phyloP scores from a whole-genome alignment of 2,888 invertebrate genomes.

The Cartodere bifasciata region DNA sequence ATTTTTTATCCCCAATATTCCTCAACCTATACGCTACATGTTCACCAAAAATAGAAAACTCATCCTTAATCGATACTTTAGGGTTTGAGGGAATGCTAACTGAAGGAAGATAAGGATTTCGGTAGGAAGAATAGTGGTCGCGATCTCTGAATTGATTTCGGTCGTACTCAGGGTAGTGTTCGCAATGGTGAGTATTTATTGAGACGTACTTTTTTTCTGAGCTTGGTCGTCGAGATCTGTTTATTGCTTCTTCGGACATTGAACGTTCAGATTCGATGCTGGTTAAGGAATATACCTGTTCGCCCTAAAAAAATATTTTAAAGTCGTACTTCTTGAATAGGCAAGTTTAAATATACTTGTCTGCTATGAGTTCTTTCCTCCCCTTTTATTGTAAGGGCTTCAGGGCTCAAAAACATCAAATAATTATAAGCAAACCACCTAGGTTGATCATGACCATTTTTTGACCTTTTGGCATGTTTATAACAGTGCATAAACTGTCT shows the following conservation, averaged over 20 bases:
- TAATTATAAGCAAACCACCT: constrained; percentile 10
- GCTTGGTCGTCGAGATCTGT: no score
- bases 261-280: no score
- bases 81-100: background rate
- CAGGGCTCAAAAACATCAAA: constrained; percentile 7
- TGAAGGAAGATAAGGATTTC: no score
- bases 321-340: background rate
- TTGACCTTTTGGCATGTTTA: constrained; percentile 6
- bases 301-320: constrained; percentile 3
- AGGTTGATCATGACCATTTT: constrained; percentile 7
- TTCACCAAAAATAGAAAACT: constrained; percentile 7
- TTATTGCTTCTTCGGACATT: no score
- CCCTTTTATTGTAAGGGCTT: no score
- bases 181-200: no score
- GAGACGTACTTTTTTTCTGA: no score
- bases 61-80: constrained; percentile 1
- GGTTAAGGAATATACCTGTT: background rate
- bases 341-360: no score
- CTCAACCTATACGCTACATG: constrained; percentile 6
- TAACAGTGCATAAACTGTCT: constrained; percentile 10
- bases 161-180: no score
- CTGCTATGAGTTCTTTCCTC: no score
- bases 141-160: no score
- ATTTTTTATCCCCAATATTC: constrained; percentile 3
- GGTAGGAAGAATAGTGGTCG: no score